Evolutionary conservation across 2,113 vertebrate species (phyloP).

Genomic region (Dendropsophus ebraccatus): DNA sequence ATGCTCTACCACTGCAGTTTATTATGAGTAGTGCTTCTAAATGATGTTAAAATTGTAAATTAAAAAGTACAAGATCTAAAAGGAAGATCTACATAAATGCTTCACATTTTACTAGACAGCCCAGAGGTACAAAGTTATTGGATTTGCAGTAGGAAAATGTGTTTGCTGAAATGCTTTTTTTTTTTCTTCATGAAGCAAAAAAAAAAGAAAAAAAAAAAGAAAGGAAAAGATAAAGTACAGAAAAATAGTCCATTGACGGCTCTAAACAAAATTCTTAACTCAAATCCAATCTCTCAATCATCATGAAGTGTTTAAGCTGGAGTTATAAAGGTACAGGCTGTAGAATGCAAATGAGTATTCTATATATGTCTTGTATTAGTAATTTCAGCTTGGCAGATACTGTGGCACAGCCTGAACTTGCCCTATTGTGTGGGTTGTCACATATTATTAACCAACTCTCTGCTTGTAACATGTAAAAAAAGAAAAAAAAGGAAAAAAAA

Average conservation of each 20-base stretch:
- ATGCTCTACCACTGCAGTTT: background rate
- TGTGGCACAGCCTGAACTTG: background rate
- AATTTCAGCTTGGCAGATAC: constrained; percentile 2
- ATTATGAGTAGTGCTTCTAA: constrained; percentile 29
- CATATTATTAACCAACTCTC: background rate
- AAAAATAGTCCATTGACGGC: constrained; percentile 7
- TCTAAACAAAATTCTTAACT: constrained; percentile 21
- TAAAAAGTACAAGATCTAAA: constrained; percentile 25
- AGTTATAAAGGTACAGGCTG: constrained; percentile 11
- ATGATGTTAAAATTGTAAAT: constrained; percentile 8
- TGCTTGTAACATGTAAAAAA: constrained; percentile 2
- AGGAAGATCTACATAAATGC: constrained; percentile 10
- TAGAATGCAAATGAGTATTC: constrained; percentile 41
- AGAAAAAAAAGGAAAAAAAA: too few relatives aligned
- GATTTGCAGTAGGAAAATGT: constrained; percentile 38
- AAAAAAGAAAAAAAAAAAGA: constrained; percentile 15
- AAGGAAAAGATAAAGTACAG: constrained; percentile 28
- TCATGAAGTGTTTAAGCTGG: constrained; percentile 23
- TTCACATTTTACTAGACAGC: constrained; percentile 31
- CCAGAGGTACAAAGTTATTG: constrained; percentile 37
- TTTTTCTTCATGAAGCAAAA: background rate
- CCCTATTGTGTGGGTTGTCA: constrained; percentile 4
- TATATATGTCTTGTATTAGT: background rate
- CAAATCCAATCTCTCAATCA: constrained; percentile 48
- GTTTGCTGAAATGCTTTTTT: constrained; percentile 3